Evolutionary conservation across 2,113 vertebrate species (phyloP), one percentile per base, ranked within the genome.

Genomic region (Gymnogyps californianus): DNA sequence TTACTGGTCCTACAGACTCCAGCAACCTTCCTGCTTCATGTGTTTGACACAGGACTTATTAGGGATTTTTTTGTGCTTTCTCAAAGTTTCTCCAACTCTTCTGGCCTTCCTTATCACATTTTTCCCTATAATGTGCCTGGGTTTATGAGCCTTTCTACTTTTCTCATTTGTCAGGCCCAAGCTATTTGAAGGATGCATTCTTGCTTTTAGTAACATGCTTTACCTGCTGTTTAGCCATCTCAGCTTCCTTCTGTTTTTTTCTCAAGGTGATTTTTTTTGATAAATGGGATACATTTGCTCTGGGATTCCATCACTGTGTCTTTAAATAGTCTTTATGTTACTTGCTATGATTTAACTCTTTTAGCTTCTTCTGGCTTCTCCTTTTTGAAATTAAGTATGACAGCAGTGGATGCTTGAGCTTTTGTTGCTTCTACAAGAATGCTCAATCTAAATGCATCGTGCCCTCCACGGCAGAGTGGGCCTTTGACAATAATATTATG

Each of bases 381-480:
- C 17, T 40, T 44, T 75, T 70, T 66, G 44, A 79, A 65, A 89
- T 55, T 13, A 40, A 17, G 11, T 49, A 13, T 55, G 82, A 61
- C 16, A 62, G 21, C 46, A 42, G 36, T 6, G 7, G 57, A n/a
- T 42, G 34, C 32, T 77, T 81, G 26, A 58, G 58, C 29, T 89
- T 72, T 58, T 52, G 26, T 31, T 62, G 70, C 49, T 82, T 72
- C 75, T 82, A 29, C 25, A 72, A 36, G 64, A 67, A 54, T 13
- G 25, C 25, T 69, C 26, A 26, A 7, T 46, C 32, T 34, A 57
- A 65, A 80, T 6, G 13, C 11, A 9, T 13, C 36, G 11, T 24
- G 26, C 6, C 3, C 24, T 14, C n/a, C 0, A 0, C 1, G 2
- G 31, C 46, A 61, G 32, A 46, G 21, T 5, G 8, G 20, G 40